Conservation (phyloP, 1,140 invertebrate genomes). For the Cyrtorhinus lividipennis region DNA sequence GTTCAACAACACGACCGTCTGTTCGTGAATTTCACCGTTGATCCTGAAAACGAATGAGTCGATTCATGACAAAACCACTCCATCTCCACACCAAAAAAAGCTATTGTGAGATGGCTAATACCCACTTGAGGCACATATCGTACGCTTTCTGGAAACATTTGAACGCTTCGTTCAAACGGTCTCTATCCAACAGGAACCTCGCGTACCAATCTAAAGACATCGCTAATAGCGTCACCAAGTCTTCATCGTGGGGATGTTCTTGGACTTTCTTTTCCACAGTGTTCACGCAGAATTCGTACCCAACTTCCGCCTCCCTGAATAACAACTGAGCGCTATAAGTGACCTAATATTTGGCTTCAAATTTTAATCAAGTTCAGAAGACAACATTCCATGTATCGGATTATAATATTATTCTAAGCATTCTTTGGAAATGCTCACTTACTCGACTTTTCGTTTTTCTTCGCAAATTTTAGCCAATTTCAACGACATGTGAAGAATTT, state of each 20-base stretch:
- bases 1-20: conserved; percentile 65
- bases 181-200: conserved; percentile 49
- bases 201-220: conserved; percentile 71
- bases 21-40: conserved; percentile 50
- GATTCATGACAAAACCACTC: neutral
- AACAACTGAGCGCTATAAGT: neutral
- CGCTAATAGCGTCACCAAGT: conserved; percentile 46
- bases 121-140: conserved; percentile 36
- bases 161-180: conserved; percentile 46
- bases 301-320: conserved; percentile 47
- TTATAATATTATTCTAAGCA: no score
- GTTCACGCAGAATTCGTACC: conserved; percentile 60
- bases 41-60: conserved; percentile 31
- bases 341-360: no score
- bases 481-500: conserved; percentile 57
- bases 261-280: conserved; percentile 43
- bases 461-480: conserved; percentile 58
- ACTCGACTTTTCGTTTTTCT: conserved; percentile 41
- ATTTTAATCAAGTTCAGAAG: no score
- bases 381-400: no score
- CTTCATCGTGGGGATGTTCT: conserved; percentile 36
- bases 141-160: conserved; percentile 53
- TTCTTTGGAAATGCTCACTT: no score
- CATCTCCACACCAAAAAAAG: neutral
- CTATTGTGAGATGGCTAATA: neutral